Evolutionary conservation across 2,888 invertebrate species (phyloP), one percentile per base, ranked within the genome.

Genomic region (Latrodectus hesperus): DNA sequence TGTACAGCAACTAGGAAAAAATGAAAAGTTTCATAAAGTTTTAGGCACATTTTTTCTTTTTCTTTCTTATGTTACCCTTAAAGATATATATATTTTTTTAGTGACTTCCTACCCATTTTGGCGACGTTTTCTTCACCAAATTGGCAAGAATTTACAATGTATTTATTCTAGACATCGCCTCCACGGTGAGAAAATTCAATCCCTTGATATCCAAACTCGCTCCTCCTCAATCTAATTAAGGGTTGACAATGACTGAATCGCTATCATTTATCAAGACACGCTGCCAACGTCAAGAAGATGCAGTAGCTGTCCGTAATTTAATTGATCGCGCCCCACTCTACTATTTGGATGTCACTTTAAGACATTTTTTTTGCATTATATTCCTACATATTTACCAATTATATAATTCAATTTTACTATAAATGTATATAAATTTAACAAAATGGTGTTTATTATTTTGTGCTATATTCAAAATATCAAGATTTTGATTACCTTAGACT

Each of bases 241-340:
- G 77, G 68, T 53, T 68, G 77, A 68, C 77, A 78, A 78, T 78
- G 77, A 78, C 16, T 65, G 76, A 76, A 76, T 51, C 76, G 51
- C 49, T 10, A 49, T 26, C 65, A 65, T 76, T 76, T 76, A 76
- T 76, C 76, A 76, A 38, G 49, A 65, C 51, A 51, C 76, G 76
- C 38, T 38, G 12, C 49, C 38, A 49, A 12, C 76, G 52, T 14
- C 22, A 22, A 6, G 53, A 51, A 65, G 52, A 5, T n/a, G 73
- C 49, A 49, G 65, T 10, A 68, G 77, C 68, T 68, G 68, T 67
- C 53, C 22, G 68, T 22, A n/a, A 17, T 68, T 68, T 67, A 68
- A 78, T 68, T 78, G 77, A 78, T 78, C 77, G 55, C 68, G 68
- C 16, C 9, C 16, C 14, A 16, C 38, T 51, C 53, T 0, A 38